Base-by-base conservation (phyloP, 2,113 vertebrate genomes). In the Apistogramma diplotaenia region DNA sequence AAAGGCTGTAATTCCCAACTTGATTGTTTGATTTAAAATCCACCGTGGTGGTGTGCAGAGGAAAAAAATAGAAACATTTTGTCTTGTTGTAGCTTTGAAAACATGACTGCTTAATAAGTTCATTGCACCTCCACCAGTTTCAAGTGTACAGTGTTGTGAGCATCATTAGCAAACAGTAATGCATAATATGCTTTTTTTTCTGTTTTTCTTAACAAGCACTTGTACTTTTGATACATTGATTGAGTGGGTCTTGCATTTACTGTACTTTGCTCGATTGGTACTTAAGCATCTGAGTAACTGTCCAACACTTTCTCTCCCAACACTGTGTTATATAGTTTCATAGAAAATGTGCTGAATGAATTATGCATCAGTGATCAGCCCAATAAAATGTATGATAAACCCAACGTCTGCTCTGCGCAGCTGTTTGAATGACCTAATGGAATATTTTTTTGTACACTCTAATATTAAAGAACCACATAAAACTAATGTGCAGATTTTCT, bases 361-460 rank as follows among this genome's bases (percentile, higher is more conserved):
- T 86, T 1, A 25, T 16, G 49, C 11, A 0, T 76, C 21, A 5
- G 59, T 74, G 71, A 49, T 84, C 25, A 65, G 23, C 21, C 57
- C 72, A 37, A 79, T 60, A 77, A 79, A 81, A 62, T 62, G 58
- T 62, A 58, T 33, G n/a, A 65, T 76, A 43, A 79, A 49, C 16
- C 54, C 74, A 65, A 35, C 71, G 51, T 31, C 23, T 55, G 59
- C 25, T 81, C 25, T 71, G 74, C 1, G 15, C 80, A 90, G 83
- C 76, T 86, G 80, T 73, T 54, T 57, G 13, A 86, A 86, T 83
- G 81, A 89, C 77, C 59, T 83, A 43, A 88, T 89, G 84, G 61
- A 79, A 76, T 81, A 75, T 79, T 82, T 83, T 79, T 83, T 82
- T 78, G n/a, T 51, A 8, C 58, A 19, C 59, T 65, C 43, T 65